Evolutionary conservation across 2,888 invertebrate species (phyloP).

Genomic region (Orchesella flavescens): DNA sequence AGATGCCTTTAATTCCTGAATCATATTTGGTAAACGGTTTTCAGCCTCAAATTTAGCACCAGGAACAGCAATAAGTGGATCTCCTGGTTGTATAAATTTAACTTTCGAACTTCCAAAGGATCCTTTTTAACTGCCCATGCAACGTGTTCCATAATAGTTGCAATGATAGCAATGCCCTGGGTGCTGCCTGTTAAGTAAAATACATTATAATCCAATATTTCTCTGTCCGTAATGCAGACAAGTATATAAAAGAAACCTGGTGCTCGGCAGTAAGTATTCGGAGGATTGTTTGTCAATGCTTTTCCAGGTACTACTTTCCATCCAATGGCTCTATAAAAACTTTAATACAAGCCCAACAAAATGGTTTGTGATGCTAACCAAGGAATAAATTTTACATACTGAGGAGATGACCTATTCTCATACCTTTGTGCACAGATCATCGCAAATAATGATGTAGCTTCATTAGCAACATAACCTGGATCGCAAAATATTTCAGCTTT

Average conservation of each 20-base stretch:
- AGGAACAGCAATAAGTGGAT: conserved; percentile 69
- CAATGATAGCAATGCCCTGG: conserved; percentile 80
- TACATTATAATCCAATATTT: background rate
- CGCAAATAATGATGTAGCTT: conserved; percentile 54
- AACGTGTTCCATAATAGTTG: conserved; percentile 82
- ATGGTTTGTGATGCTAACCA: too few relatives aligned
- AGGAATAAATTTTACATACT: background rate
- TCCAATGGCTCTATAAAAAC: conserved; percentile 72
- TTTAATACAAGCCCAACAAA: background rate
- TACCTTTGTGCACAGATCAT: conserved; percentile 53
- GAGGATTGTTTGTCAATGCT: conserved; percentile 74
- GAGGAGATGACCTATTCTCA: background rate
- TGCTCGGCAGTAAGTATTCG: conserved; percentile 74
- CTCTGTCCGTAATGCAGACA: background rate
- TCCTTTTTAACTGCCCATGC: conserved; percentile 78
- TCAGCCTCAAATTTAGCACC: conserved; percentile 61
- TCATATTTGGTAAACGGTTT: conserved; percentile 76
- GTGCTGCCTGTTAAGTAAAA: conserved; percentile 77
- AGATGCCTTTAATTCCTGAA: conserved; percentile 78
- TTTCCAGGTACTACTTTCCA: conserved; percentile 74
- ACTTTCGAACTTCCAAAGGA: conserved; percentile 77
- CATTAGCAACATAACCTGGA: conserved; percentile 73
- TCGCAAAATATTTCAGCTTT: conserved; percentile 73
- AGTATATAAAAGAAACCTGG: conserved; percentile 73
- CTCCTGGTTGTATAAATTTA: conserved; percentile 76